Evolutionary conservation across 1,140 invertebrate species (phyloP), one percentile per base, ranked within the genome.

Genomic region (Ectropis grisescens): DNA sequence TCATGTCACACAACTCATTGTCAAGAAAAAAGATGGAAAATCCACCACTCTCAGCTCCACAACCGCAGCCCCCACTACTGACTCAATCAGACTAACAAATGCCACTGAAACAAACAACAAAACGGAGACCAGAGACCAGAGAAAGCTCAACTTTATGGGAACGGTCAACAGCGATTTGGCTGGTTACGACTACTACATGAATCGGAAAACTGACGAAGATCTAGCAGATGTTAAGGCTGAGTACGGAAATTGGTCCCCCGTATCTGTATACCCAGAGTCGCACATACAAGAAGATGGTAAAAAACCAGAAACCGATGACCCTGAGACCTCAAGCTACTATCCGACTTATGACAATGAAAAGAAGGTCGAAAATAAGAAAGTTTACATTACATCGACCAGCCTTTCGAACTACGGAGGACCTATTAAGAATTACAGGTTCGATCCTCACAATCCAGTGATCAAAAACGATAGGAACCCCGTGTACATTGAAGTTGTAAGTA

Each of bases 1-100:
- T 6, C 89, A 88, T 27, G 57, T 91, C 1, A 90, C 91, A 0
- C 91, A 91, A 40, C 71, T 93, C 7, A 88, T 93, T 19, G 90
- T 94, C 1, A 93, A 92, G 59, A 88, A 90, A 60, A 87, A 87
- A 36, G 89, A 89, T 31, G 43, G 33, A 11, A 81, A 71, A 38
- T 48, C 64, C 1, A 72, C 75, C 14, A 68, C 64, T 27, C 38
- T 37, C 2, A 66, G 55, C 33, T 65, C 56, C 30, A 65, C 71
- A 0, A 67, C 67, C 5, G 26, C 40, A 13, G 41, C 62, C n/a
- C 65, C 72, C 7, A 75, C 70, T 1, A 79, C 71, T 1, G 46
- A 50, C 2, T 40, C 71, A 0, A 24, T 69, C 2, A 72, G 55
- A 47, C 57, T 57, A 6, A 74, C 65, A 43, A 43, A 10, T 33